Percentiles rank a stretch among this genome's conserved stretches.
Conservation (phyloP, 2,888 invertebrate genomes). For the Euplexia lucipara region DNA sequence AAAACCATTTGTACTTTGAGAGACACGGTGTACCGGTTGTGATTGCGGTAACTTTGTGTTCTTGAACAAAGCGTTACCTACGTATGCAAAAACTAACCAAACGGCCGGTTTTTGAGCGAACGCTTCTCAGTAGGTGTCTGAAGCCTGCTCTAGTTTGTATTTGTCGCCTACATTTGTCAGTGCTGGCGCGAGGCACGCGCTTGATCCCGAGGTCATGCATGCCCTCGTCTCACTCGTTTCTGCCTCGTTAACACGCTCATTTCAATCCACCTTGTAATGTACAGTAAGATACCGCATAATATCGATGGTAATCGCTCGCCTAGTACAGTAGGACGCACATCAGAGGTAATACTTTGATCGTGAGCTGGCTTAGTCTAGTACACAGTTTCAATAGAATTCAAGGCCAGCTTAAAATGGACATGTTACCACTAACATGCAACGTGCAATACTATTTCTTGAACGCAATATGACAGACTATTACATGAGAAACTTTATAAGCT, state of each 20-base stretch:
- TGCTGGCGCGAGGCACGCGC: conserved; percentile 73
- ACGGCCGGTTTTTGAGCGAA: conserved; percentile 37
- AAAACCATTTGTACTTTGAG: conserved; percentile 49
- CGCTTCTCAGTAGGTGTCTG: conserved; percentile 48
- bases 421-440: no score
- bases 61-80: conserved; percentile 49
- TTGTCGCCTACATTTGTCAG: conserved; percentile 79
- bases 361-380: no score
- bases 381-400: no score
- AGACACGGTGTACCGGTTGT: conserved; percentile 43
- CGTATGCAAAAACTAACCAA: conserved; percentile 50
- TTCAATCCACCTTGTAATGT: conserved; percentile 72
- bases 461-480: conserved; percentile 40
- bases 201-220: conserved; percentile 81
- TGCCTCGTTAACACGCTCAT: conserved; percentile 80
- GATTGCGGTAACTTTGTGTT: conserved; percentile 56
- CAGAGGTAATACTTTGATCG: no score
- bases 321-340: not conserved
- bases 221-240: conserved; percentile 74
- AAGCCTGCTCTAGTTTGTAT: conserved; percentile 67
- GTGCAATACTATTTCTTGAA: conserved; percentile 33
- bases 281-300: conserved; percentile 68
- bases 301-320: conserved; percentile 67
- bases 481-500: conserved; percentile 32
- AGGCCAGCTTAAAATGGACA: no score